Conservation (phyloP, 2,888 invertebrate species). For the Volucella zonaria region DNA sequence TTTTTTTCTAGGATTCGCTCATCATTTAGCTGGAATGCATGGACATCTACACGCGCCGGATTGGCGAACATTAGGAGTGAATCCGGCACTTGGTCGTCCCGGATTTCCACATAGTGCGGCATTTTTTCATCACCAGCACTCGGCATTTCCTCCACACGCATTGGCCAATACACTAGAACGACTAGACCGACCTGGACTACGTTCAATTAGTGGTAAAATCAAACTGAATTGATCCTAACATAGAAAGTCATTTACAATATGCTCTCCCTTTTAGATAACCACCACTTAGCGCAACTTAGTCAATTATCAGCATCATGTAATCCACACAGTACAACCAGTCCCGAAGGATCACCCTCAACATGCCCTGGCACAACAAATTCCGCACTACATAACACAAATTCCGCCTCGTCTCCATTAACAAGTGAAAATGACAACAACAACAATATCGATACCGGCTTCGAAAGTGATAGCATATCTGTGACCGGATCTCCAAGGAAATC, state of each 20-base stretch:
- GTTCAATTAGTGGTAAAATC: conserved; percentile 78
- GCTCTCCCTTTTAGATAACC: conserved; percentile 75
- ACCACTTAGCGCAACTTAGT: conserved; percentile 78
- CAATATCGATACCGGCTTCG: conserved; percentile 82
- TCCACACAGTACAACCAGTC: conserved; percentile 89
- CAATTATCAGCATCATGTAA: conserved; percentile 82
- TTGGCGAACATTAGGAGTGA: conserved; percentile 84
- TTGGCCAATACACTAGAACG: conserved; percentile 84
- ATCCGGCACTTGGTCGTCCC: conserved; percentile 80
- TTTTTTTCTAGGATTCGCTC: conserved; percentile 87
- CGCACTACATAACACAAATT: conserved; percentile 67
- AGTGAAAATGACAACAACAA: conserved; percentile 81
- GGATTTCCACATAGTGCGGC: conserved; percentile 81
- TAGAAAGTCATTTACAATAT: not conserved
- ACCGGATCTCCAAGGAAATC: conserved; percentile 83
- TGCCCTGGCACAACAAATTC: conserved; percentile 75
- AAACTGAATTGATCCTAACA: conserved; percentile 32
- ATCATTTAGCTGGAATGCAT: conserved; percentile 88
- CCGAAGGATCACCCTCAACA: conserved; percentile 85
- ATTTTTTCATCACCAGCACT: conserved; percentile 83
- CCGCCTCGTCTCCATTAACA: conserved; percentile 81
- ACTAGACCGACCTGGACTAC: conserved; percentile 77
- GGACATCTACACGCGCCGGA: conserved; percentile 87
- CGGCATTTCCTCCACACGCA: conserved; percentile 85
- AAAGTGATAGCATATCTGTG: conserved; percentile 83